Evolutionary conservation across 2,113 vertebrate genomes (phyloP), one percentile per base, ranked within the genome.

Genomic region (Perccottus glenii): DNA sequence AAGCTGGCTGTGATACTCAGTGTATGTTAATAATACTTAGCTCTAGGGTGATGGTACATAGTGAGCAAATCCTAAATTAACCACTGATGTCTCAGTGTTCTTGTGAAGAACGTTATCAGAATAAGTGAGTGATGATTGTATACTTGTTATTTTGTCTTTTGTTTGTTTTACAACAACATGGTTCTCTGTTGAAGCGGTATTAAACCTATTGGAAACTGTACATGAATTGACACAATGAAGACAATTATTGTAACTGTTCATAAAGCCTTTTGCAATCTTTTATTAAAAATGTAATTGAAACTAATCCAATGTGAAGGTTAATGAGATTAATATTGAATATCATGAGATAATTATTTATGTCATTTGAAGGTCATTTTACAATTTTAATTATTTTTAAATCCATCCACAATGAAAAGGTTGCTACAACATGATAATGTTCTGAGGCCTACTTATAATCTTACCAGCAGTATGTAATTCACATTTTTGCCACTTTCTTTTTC

Each of bases 1-100:
- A 87, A 89, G 73, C 67, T 73, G 81, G 72, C 84, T 86, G 82
- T 87, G 87, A 88, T 81, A 75, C 63, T 83, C 67, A 78, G 67
- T 67, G 73, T 88, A 88, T 93, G 90, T 92, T 92, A 94, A 92
- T 94, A 93, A 91, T 94, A 93, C 93, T 92, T 94, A 83, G 78
- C 75, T 83, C 87, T 78, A 90, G 63, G 81, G 90, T 80, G 81
- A 87, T 85, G 94, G 87, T 93, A 93, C 94, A 92, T 87, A 91
- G 57, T 86, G 51, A 71, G 86, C 89, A 93, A 94, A 91, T 93
- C 90, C 88, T 92, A 87, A 91, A 93, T 90, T 77, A 97, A 94
- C 94, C 94, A 94, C 94, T 94, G 93, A 91, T 88, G 84, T 80
- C 69, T 77, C 15, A 53, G 87, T 70, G 43, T 92, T 83, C 69